Evolutionary conservation across 2,113 vertebrate genomes (phyloP), one percentile per base, ranked within the genome.

Genomic region (Eulemur rufifrons): DNA sequence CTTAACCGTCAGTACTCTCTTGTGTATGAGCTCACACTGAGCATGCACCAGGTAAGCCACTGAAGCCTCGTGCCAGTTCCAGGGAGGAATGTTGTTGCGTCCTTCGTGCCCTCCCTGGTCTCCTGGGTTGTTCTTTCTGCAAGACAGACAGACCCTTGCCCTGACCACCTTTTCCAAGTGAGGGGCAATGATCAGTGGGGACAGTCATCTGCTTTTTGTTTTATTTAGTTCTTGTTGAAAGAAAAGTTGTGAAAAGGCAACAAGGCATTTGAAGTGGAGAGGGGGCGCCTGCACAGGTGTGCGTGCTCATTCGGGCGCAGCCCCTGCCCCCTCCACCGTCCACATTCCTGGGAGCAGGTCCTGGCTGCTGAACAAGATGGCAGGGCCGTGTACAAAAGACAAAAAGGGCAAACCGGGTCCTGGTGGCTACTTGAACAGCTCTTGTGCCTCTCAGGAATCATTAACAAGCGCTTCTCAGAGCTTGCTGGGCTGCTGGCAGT

Each of bases 161-260:
- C 18, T 47, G 50, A 42, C 50, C 39, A 42, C 39, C 39, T 64
- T 71, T 94, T 77, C 56, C 34, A 6, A 0, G 39, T 0, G 0
- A n/a, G 27, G 42, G 66, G 15, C n/a, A 69, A 0, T 59, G 23
- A 66, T 80, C 52, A 34, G 66, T 39, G 78, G 52, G 69, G 29
- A 20, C 34, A 47, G 66, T 8, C 66, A 81, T 20, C 56, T 76
- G 13, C 21, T 56, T 86, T 82, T 47, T 68, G 21, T 68, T 87
- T 76, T 66, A 39, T 14, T 78, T 20, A 42, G 12, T 93, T 95
- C 74, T 95, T 9, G 5, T 27, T 71, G 56, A 68, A 94, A 93
- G 47, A 81, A 74, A 64, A 82, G 81, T 54, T 84, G 14, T 8
- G 18, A 18, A 54, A 95, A 90, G 89, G 91, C 54, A 95, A 63